Evolutionary conservation across 2,113 vertebrate species (phyloP).

Genomic region (Platysternon megacephalum): DNA sequence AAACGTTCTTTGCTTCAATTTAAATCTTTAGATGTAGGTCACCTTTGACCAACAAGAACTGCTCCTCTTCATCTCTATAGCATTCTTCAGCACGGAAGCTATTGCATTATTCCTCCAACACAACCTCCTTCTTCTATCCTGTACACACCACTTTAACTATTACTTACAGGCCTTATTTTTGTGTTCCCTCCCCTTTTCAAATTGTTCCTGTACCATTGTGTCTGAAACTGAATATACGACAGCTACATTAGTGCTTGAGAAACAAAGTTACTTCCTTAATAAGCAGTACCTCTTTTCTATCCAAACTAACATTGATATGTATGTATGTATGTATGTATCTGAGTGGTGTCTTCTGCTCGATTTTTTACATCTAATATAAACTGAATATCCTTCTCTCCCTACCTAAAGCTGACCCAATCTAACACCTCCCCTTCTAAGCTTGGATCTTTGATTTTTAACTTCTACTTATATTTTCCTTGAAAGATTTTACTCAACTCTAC

Average conservation of each 20-base stretch:
- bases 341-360: not conserved
- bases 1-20: not conserved
- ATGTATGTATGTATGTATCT: no score
- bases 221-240: not conserved
- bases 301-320: no score
- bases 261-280: not conserved
- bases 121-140: not conserved
- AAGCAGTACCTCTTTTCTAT: rapidly evolving
- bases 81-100: not conserved
- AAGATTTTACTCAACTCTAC: not conserved
- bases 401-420: not conserved
- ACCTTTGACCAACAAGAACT: not conserved
- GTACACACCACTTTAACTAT: not conserved
- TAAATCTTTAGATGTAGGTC: not conserved
- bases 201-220: not conserved
- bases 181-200: not conserved
- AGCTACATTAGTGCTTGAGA: not conserved
- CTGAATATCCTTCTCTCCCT: not conserved
- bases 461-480: not conserved
- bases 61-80: not conserved
- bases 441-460: not conserved
- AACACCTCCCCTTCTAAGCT: not conserved
- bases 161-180: not conserved
- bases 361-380: not conserved
- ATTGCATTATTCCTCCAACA: not conserved